Evolutionary conservation across 1,140 invertebrate species (phyloP), one percentile per base, ranked within the genome.

Genomic region (Sitobion miscanthi): DNA sequence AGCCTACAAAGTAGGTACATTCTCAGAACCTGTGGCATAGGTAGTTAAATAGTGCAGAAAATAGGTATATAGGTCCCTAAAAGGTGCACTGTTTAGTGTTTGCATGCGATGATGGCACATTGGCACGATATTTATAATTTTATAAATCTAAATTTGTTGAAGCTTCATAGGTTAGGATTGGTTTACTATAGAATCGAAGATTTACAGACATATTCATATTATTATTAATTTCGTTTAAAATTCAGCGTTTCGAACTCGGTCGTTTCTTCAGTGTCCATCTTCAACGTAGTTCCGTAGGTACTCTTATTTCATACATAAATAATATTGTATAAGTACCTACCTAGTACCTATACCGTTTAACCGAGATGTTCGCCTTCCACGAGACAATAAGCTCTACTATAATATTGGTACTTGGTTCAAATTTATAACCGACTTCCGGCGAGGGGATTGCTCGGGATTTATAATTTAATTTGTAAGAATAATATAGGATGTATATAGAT

Each of bases 391-490:
- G 4, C 14, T n/a, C n/a, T 77, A n/a, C 62, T 77, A 69, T 69
- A 69, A 14, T 52, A 52, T 17, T 11, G 25, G 4, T 77, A 20
- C 21, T 0, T 17, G 30, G 11, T 77, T 30, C 0, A 1, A 77
- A 77, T 77, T 17, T 77, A 77, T 77, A 77, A 14, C 30, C 14
- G 14, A 77, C 62, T 77, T 77, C n/a, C n/a, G 4, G 14, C 5
- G 14, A 77, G n/a, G 62, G 62, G 62, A 77, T 77, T 77, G 30
- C 4, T 2, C 11, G 14, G 62, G 30, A 77, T 77, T 77, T n/a
- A 77, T n/a, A 77, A 77, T 77, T 30, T 77, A 77, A 77, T 77
- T 77, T n/a, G 62, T 69, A 77, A 77, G n/a, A 77, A 77, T 77
- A 77, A 77, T 77, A 77, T 77, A 77, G 30, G 21, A 77, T 5